Percentiles rank a stretch among this genome's conserved stretches.
phyloP scores from a whole-genome alignment of 1,140 invertebrate genomes.

The Lordiphosa mommai region DNA sequence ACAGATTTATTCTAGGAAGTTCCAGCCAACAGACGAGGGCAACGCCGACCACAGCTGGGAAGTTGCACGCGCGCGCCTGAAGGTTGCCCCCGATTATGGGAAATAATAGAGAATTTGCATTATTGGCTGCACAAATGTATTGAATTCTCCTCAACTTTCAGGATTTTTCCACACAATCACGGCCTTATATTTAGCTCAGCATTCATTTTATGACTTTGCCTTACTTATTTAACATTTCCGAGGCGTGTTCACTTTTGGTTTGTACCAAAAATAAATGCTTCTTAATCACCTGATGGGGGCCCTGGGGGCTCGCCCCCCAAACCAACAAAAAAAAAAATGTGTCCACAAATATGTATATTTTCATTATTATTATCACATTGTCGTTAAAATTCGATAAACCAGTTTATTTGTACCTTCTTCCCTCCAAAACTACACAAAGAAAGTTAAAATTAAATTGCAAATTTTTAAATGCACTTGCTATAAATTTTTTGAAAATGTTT shows the following conservation, averaged over 20 bases:
- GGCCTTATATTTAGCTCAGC: slow-evolving; percentile 50
- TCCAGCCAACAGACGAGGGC: too few relatives aligned
- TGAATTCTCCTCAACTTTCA: too few relatives aligned
- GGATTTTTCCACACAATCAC: slow-evolving; percentile 28
- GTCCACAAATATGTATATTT: slow-evolving; percentile 45
- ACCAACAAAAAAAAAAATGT: slow-evolving; percentile 37
- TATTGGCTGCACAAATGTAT: too few relatives aligned
- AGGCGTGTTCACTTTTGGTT: slow-evolving; percentile 50
- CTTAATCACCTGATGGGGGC: slow-evolving; percentile 50
- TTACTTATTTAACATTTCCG: slow-evolving; percentile 52
- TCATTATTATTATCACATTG: slow-evolving; percentile 47
- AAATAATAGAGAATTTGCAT: not conserved
- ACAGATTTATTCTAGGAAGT: too few relatives aligned
- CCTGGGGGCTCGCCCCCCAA: slow-evolving; percentile 61
- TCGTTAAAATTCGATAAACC: slow-evolving; percentile 52
- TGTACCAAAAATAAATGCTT: slow-evolving; percentile 46
- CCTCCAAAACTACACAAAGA: slow-evolving; percentile 52
- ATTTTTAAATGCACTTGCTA: slow-evolving; percentile 26
- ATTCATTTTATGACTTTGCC: slow-evolving; percentile 54
- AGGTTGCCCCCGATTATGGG: too few relatives aligned
- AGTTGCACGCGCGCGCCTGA: too few relatives aligned
- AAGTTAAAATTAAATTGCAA: slow-evolving; percentile 63
- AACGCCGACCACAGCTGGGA: too few relatives aligned
- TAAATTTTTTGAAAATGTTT: slow-evolving; percentile 29
- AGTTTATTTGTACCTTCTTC: slow-evolving; percentile 33